phyloP scores from a whole-genome alignment of 2,888 invertebrate species.

The Smittia sp. region DNA sequence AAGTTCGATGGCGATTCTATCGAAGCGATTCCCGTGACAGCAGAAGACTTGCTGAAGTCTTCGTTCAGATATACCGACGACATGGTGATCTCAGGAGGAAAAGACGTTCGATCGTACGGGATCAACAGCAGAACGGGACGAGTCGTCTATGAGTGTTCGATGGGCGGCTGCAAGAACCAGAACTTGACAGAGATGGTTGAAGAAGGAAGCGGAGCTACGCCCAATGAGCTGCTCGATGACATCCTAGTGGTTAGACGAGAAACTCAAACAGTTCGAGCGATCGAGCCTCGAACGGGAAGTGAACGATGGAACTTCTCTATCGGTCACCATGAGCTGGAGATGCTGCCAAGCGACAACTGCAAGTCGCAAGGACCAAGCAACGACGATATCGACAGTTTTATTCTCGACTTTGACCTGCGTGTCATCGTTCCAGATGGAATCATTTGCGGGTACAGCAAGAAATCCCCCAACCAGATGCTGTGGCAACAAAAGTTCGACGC shows the following conservation, averaged over 20 bases:
- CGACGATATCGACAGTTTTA: slow-evolving; percentile 46
- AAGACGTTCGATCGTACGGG: slow-evolving; percentile 82
- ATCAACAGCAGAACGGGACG: slow-evolving; percentile 71
- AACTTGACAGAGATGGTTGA: slow-evolving; percentile 22
- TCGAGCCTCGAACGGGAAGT: slow-evolving; percentile 78
- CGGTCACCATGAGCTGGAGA: slow-evolving; percentile 76
- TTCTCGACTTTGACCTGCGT: slow-evolving; percentile 58
- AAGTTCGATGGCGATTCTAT: slow-evolving; percentile 86
- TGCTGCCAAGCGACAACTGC: slow-evolving; percentile 58
- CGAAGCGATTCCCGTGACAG: slow-evolving; percentile 81
- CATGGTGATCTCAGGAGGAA: slow-evolving; percentile 82
- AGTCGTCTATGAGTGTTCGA: slow-evolving; percentile 74
- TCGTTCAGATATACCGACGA: slow-evolving; percentile 85
- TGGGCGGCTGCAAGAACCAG: slow-evolving; percentile 67
- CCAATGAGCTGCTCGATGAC: slow-evolving; percentile 50
- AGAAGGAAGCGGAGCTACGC: neutral
- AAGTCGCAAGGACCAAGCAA: slow-evolving; percentile 46
- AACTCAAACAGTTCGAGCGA: slow-evolving; percentile 84
- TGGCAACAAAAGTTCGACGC: slow-evolving; percentile 80
- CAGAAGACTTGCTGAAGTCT: slow-evolving; percentile 80
- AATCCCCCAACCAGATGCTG: slow-evolving; percentile 58
- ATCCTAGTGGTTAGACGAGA: slow-evolving; percentile 77
- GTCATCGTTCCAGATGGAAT: slow-evolving; percentile 72
- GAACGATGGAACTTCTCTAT: slow-evolving; percentile 98
- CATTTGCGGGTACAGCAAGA: slow-evolving; percentile 63